Evolutionary conservation across 2,113 vertebrate genomes (phyloP).

Genomic region (Onychostruthus taczanowskii): DNA sequence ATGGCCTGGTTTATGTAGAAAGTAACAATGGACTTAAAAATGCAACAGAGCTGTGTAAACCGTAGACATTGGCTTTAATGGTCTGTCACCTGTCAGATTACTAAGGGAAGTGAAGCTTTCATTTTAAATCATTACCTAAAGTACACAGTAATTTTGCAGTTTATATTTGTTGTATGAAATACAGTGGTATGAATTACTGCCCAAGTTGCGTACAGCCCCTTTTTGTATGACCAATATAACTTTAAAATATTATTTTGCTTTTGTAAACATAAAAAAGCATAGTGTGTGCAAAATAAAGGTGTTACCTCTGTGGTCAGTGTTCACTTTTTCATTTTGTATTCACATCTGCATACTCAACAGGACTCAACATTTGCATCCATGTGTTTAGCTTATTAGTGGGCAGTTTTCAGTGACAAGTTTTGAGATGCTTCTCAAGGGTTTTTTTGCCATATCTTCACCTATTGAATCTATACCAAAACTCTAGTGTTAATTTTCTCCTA

Average conservation of each 20-base stretch:
- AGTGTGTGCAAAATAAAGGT: background rate
- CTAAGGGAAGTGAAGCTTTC: background rate
- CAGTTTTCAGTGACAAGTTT: background rate
- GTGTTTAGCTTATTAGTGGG: background rate
- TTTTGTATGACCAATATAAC: background rate
- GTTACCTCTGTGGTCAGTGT: background rate
- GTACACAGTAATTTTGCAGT: background rate
- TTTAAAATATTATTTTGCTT: background rate
- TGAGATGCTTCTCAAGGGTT: background rate
- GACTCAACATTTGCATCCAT: background rate
- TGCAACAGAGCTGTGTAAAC: background rate
- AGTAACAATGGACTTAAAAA: background rate
- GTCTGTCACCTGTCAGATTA: background rate
- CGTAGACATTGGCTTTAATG: rapidly evolving
- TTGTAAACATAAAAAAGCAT: background rate
- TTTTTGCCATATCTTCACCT: background rate
- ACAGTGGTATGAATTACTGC: background rate
- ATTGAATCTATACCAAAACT: background rate
- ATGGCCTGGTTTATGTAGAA: background rate
- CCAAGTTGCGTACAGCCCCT: background rate
- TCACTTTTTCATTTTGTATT: background rate
- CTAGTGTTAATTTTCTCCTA: background rate
- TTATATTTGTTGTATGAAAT: background rate
- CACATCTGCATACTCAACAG: background rate
- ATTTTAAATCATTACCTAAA: background rate